Conservation (phyloP, 30 jellyfish, hydroid and myxozoan species). For the Catostylus mosaicus region DNA sequence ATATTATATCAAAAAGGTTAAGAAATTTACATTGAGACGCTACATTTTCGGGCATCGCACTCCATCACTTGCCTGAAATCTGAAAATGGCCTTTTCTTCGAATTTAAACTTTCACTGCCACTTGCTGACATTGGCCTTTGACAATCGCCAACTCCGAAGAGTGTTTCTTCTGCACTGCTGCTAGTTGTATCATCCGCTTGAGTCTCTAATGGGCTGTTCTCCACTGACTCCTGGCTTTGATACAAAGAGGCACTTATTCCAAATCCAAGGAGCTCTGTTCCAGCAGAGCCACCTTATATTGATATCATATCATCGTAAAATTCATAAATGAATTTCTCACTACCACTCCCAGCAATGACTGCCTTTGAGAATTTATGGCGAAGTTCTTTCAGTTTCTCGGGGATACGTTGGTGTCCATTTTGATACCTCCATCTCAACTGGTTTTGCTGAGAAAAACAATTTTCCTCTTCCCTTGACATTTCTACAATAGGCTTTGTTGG, state of each 20-base stretch:
- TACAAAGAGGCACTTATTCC: constrained; percentile 26
- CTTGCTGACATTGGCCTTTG: constrained; percentile 1
- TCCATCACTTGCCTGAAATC: not conserved
- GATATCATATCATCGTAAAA: constrained; percentile 28
- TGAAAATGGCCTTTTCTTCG: not conserved
- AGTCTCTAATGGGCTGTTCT: not conserved
- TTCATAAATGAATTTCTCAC: constrained; percentile 53
- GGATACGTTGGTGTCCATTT: constrained; percentile 16
- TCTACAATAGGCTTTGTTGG: too few species aligned
- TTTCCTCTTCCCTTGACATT: too few species aligned
- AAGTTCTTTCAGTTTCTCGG: constrained; percentile 54
- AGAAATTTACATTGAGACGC: too few species aligned
- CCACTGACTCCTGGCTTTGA: not conserved
- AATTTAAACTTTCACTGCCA: not conserved
- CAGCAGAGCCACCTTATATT: constrained; percentile 72
- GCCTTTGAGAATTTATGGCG: constrained; percentile 59
- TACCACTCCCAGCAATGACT: constrained; percentile 63
- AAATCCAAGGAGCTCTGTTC: constrained; percentile 14
- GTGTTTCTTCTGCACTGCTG: not conserved
- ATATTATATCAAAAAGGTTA: too few species aligned
- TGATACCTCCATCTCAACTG: too few species aligned
- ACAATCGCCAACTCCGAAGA: not conserved
- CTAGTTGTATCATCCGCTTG: not conserved
- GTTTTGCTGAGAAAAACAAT: too few species aligned
- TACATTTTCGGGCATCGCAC: too few species aligned